phyloP scores from a whole-genome alignment of 2,113 vertebrate genomes.

The Stegostoma tigrinum region DNA sequence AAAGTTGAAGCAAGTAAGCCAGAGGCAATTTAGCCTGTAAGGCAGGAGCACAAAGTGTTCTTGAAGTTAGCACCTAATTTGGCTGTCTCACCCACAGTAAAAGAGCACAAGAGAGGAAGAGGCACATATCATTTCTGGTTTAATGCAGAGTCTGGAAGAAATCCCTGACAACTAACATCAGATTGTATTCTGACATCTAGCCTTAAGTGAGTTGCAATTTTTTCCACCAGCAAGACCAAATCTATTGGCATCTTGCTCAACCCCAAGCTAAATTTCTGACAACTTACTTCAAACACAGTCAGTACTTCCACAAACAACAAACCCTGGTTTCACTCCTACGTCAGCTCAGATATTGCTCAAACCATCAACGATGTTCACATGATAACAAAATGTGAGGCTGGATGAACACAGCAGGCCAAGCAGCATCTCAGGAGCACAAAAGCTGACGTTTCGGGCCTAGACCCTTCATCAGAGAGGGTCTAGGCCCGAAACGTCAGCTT shows the following conservation, averaged over 20 bases:
- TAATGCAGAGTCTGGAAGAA: background rate
- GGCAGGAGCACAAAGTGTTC: background rate
- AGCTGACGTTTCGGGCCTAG: no score
- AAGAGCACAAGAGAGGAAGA: background rate
- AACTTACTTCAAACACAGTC: background rate
- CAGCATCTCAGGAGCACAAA: no score
- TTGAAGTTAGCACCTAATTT: background rate
- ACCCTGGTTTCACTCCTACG: background rate
- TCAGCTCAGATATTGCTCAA: background rate
- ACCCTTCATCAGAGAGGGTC: no score
- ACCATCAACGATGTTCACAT: background rate
- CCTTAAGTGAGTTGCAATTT: background rate
- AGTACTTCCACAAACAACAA: background rate
- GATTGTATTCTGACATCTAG: background rate
- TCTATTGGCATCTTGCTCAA: background rate
- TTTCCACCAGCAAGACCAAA: background rate
- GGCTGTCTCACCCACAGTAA: background rate
- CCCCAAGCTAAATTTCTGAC: background rate
- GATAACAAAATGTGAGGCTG: no score
- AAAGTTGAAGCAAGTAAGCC: background rate
- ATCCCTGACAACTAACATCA: background rate
- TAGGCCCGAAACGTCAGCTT: no score
- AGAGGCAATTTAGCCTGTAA: background rate
- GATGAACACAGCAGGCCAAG: no score
- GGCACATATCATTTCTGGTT: background rate